A percentile compares a stretch with the other conserved stretches of the same genome.
Conservation (phyloP, 64 coral and sea anemone species). For the Stichodactyla mertensii region DNA sequence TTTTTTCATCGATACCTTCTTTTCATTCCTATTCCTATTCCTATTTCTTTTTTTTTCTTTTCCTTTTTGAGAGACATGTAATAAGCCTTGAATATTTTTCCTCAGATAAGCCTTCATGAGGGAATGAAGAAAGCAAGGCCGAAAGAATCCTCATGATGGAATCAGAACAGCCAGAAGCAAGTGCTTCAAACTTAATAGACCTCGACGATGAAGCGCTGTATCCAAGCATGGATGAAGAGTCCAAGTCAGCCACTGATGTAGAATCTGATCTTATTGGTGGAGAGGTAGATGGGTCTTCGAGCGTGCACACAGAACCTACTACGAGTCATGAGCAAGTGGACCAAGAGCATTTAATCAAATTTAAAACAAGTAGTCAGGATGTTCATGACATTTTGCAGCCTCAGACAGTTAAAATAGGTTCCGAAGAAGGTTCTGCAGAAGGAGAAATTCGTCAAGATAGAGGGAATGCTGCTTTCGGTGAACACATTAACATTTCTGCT, state of each 20-base stretch:
- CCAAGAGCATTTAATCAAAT: not conserved
- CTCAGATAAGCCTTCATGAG: not conserved
- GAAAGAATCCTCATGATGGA: not conserved
- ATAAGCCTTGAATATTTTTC: not conserved
- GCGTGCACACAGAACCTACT: not conserved
- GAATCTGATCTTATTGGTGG: not conserved
- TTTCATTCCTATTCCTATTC: too few relatives aligned
- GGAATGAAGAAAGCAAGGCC: not conserved
- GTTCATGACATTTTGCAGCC: not conserved
- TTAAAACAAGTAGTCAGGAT: not conserved
- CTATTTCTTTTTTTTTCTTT: too few relatives aligned
- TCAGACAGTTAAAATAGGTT: not conserved
- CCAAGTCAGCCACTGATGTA: not conserved
- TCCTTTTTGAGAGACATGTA: too few relatives aligned
- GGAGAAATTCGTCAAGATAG: not conserved
- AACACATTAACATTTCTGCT: not conserved
- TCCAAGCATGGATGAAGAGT: not conserved
- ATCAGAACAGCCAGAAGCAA: not conserved
- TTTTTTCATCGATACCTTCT: too few relatives aligned
- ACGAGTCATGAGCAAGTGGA: not conserved
- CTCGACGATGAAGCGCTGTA: not conserved
- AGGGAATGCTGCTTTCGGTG: not conserved
- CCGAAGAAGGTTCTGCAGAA: not conserved
- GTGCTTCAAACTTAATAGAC: not conserved
- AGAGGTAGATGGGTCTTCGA: not conserved